Evolutionary conservation across 2,113 vertebrate species (phyloP).

Genomic region (Neogale vison): DNA sequence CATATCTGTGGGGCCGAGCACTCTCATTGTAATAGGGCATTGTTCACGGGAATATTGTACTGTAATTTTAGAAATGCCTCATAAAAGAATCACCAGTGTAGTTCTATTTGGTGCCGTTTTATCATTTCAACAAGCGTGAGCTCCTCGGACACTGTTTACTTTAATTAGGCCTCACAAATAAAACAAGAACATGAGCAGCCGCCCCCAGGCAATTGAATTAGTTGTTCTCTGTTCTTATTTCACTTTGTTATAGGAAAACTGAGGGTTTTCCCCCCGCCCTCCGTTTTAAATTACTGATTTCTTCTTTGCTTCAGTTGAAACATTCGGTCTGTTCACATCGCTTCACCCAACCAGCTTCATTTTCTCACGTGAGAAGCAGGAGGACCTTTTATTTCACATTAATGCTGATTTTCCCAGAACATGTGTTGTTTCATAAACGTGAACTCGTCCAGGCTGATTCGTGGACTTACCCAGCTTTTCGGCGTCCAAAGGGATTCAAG

Average conservation of each 20-base stretch:
- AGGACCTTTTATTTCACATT: not conserved
- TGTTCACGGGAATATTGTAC: slow-evolving; percentile 70
- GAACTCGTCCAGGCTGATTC: not conserved
- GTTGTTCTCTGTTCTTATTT: slow-evolving; percentile 37
- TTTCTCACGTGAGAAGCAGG: not conserved
- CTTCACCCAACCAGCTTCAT: not conserved
- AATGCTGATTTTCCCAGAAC: slow-evolving; percentile 23
- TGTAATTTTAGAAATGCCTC: slow-evolving; percentile 59
- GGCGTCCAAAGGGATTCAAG: not conserved
- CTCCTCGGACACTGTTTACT: slow-evolving; percentile 27
- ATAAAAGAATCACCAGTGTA: slow-evolving; percentile 46
- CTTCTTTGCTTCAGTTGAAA: not conserved
- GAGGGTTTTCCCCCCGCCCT: not conserved
- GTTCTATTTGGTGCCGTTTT: slow-evolving; percentile 26
- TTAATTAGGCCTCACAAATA: slow-evolving; percentile 19
- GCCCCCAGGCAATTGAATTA: not conserved
- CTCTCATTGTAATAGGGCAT: slow-evolving; percentile 61
- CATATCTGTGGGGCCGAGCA: slow-evolving; percentile 69
- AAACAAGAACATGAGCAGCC: not conserved
- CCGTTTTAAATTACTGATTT: not conserved
- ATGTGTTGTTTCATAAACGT: slow-evolving; percentile 42
- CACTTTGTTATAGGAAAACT: not conserved
- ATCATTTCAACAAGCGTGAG: slow-evolving; percentile 30
- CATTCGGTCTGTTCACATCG: not conserved
- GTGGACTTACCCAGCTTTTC: not conserved